Evolutionary conservation across 2,888 invertebrate species (phyloP).

Genomic region (Drosophila setosimentum): DNA sequence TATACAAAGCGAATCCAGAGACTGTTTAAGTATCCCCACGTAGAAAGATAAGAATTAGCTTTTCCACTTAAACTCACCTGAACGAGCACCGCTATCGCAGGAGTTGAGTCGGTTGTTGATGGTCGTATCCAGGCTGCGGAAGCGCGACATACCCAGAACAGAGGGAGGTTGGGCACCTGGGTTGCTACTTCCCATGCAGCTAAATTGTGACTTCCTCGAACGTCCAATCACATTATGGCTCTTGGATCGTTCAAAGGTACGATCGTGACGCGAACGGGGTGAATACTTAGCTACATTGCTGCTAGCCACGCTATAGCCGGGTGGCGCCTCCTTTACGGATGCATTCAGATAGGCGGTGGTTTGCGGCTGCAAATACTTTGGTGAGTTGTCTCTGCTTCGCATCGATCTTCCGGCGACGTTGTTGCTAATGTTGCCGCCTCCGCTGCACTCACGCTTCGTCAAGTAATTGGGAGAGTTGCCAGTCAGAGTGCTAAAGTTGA

Average conservation of each 20-base stretch:
- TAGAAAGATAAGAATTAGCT: not conserved
- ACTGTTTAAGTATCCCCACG: not conserved
- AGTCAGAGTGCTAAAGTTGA: slow-evolving; percentile 84
- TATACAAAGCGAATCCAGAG: not conserved
- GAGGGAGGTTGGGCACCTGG: slow-evolving; percentile 31
- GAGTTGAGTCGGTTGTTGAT: slow-evolving; percentile 85
- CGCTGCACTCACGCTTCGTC: slow-evolving; percentile 82
- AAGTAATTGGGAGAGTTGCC: slow-evolving; percentile 85
- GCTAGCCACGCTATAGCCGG: slow-evolving; percentile 69
- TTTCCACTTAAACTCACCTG: slow-evolving; percentile 76
- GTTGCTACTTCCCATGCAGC: slow-evolving; percentile 66
- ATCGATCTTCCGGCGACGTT: slow-evolving; percentile 69
- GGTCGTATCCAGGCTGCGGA: slow-evolving; percentile 88
- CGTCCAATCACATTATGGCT: slow-evolving; percentile 83
- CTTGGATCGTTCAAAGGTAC: slow-evolving; percentile 82
- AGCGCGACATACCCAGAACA: slow-evolving; percentile 86
- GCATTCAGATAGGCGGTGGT: slow-evolving; percentile 83
- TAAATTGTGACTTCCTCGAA: slow-evolving; percentile 87
- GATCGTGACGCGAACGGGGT: slow-evolving; percentile 72
- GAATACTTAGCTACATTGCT: slow-evolving; percentile 63
- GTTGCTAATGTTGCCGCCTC: slow-evolving; percentile 5
- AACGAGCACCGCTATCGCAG: slow-evolving; percentile 86
- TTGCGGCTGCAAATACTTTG: slow-evolving; percentile 83
- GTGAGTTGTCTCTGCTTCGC: slow-evolving; percentile 84
- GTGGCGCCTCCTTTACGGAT: slow-evolving; percentile 83